phyloP scores from a whole-genome alignment of 2,113 vertebrate genomes.

The Mobula hypostoma region DNA sequence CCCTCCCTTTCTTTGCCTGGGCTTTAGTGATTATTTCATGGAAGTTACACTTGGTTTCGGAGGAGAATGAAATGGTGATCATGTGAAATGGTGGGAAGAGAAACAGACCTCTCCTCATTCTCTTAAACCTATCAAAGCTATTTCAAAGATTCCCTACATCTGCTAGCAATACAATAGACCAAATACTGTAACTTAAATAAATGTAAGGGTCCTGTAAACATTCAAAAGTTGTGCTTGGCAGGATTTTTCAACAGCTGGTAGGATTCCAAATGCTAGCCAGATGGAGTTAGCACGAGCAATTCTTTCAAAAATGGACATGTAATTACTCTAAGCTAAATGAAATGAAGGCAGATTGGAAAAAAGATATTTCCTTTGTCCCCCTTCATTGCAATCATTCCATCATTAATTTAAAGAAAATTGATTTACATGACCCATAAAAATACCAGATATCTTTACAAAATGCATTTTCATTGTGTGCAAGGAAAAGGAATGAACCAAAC shows the following conservation, averaged over 20 bases:
- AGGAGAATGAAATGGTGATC: too few species aligned
- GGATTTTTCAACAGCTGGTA: not conserved
- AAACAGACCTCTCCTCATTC: not conserved
- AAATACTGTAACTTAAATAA: not conserved
- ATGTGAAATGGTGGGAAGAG: not conserved
- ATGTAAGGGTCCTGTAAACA: not conserved
- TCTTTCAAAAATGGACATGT: not conserved
- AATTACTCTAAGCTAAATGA: not conserved
- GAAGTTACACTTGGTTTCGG: not conserved
- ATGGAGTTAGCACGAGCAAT: not conserved
- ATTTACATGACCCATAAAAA: not conserved
- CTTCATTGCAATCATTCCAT: not conserved
- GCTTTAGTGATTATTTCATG: not conserved
- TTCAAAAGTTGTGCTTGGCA: not conserved
- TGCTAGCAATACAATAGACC: not conserved
- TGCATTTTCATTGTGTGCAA: not conserved
- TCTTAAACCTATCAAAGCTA: not conserved
- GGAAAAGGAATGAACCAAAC: not conserved
- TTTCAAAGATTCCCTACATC: not conserved
- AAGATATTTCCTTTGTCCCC: constrained; percentile 12
- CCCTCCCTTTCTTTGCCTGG: not conserved
- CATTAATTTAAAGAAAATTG: constrained; percentile 27
- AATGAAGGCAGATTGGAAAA: not conserved
- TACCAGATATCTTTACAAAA: not conserved
- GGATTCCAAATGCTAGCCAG: not conserved